phyloP scores from a whole-genome alignment of 2,888 invertebrate genomes.

The Epirrhoe tristata region DNA sequence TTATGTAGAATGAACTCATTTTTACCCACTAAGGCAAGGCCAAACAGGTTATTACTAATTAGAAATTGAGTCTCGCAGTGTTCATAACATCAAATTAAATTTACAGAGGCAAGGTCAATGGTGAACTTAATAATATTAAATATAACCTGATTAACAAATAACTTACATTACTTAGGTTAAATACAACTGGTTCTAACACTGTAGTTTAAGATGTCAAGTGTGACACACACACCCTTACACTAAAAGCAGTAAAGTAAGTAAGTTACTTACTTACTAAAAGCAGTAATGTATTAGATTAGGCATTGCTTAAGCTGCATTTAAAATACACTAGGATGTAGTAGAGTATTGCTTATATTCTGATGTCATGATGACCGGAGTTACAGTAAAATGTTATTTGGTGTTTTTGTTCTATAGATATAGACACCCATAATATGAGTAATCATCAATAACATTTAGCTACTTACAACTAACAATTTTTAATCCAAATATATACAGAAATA shows the following conservation, averaged over 20 bases:
- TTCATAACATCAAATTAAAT: conserved; percentile 9
- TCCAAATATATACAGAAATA: conserved; percentile 79
- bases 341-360: conserved; percentile 41
- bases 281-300: conserved; percentile 40
- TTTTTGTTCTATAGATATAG: conserved; percentile 45
- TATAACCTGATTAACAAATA: conserved; percentile 20
- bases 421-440: conserved; percentile 35
- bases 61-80: not conserved
- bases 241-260: conserved; percentile 37
- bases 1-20: not conserved
- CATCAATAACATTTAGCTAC: conserved; percentile 70
- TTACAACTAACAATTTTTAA: conserved; percentile 71
- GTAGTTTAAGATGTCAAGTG: conserved; percentile 26
- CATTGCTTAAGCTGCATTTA: conserved; percentile 49
- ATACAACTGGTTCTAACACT: conserved; percentile 34
- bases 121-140: conserved; percentile 21
- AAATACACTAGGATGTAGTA: conserved; percentile 35
- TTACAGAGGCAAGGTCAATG: conserved; percentile 15
- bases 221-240: conserved; percentile 38
- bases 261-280: too few relatives aligned
- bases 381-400: conserved; percentile 30
- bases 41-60: too few relatives aligned
- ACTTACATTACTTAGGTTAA: conserved; percentile 24
- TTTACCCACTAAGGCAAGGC: too few relatives aligned
- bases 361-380: conserved; percentile 44